Percentiles rank a stretch among this genome's conserved stretches.
Evolutionary conservation across 2,797 vertebrate species (phyloP).

Genomic region (Rhinella marina): DNA sequence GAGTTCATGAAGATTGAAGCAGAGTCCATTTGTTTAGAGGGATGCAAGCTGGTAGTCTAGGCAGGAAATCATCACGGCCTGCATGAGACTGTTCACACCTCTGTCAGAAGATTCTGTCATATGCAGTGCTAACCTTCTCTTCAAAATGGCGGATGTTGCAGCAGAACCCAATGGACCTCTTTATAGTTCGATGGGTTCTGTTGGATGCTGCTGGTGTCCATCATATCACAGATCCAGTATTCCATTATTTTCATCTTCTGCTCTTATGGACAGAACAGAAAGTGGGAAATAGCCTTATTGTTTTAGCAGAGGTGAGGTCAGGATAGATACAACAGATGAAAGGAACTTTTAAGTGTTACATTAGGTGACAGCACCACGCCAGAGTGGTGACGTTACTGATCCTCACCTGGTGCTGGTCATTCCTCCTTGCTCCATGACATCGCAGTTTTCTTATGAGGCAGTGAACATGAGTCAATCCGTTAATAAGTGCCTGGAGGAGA

Average conservation of each 20-base stretch:
- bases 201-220: no score
- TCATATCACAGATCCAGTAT: no score
- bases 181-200: no score
- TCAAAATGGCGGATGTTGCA: no score
- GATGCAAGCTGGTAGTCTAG: neutral
- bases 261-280: no score
- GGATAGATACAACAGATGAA: neutral
- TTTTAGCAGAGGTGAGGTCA: neutral
- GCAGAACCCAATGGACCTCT: no score
- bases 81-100: neutral
- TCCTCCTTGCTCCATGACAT: neutral
- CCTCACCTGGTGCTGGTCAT: neutral
- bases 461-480: neutral
- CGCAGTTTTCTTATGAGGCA: neutral
- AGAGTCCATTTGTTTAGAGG: neutral
- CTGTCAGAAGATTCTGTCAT: no score
- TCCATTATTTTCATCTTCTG: no score
- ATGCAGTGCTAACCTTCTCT: no score
- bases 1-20: neutral
- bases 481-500: neutral
- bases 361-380: neutral
- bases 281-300: no score
- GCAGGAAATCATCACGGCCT: neutral
- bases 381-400: neutral
- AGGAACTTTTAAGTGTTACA: neutral